Evolutionary conservation across 2,797 vertebrate genomes (phyloP).

Genomic region (Malacoctenus gilli): DNA sequence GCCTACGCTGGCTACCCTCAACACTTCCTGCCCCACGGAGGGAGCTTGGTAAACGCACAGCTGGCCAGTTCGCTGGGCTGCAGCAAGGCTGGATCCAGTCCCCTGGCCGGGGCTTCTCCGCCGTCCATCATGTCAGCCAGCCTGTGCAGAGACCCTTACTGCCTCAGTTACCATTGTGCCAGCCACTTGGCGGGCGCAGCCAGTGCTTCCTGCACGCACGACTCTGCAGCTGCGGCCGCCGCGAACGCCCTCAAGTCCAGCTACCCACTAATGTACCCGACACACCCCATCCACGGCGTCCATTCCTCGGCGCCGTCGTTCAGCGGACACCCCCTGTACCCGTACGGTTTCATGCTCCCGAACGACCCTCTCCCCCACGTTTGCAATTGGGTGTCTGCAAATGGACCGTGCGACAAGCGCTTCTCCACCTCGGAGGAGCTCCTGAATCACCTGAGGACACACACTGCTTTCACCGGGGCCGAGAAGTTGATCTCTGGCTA

Average conservation of each 20-base stretch:
- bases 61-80: slow-evolving; percentile 91
- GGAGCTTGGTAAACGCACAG: slow-evolving; percentile 94
- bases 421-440: slow-evolving; percentile 97
- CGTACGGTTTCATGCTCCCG: slow-evolving; percentile 98
- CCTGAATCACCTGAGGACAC: slow-evolving; percentile 97
- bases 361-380: slow-evolving; percentile 97
- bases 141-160: slow-evolving; percentile 97
- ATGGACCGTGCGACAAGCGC: slow-evolving; percentile 98
- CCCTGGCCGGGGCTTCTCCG: slow-evolving; percentile 93
- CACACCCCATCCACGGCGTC: slow-evolving; percentile 91
- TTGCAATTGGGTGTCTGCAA: slow-evolving; percentile 99
- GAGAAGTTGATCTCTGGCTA: slow-evolving; percentile 93
- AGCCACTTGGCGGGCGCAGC: slow-evolving; percentile 94
- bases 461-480: slow-evolving; percentile 95
- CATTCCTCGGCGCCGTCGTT: slow-evolving; percentile 91
- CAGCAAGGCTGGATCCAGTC: slow-evolving; percentile 94
- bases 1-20: slow-evolving; percentile 96
- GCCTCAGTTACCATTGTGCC: slow-evolving; percentile 98
- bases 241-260: slow-evolving; percentile 90
- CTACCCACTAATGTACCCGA: slow-evolving; percentile 95
- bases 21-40: slow-evolving; percentile 95
- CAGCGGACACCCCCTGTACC: slow-evolving; percentile 94
- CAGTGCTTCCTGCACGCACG: slow-evolving; percentile 87
- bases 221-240: slow-evolving; percentile 84
- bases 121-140: slow-evolving; percentile 98